Evolutionary conservation across 1,140 invertebrate species (phyloP).

Genomic region (Arctopsyche grandis): DNA sequence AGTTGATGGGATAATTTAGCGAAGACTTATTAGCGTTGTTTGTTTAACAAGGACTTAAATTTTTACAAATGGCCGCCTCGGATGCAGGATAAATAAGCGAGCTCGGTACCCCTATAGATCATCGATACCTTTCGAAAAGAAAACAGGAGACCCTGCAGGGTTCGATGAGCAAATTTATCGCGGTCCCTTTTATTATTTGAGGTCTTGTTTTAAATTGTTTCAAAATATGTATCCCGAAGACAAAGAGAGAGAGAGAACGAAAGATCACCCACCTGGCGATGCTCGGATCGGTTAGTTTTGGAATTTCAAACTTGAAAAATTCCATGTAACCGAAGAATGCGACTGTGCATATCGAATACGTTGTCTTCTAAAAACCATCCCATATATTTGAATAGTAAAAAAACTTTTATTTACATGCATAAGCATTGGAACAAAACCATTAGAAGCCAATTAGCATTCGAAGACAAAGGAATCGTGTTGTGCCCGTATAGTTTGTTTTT

Average conservation of each 20-base stretch:
- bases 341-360: background rate
- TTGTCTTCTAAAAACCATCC: background rate
- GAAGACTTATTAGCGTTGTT: slow-evolving; percentile 28
- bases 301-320: slow-evolving; percentile 6
- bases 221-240: background rate
- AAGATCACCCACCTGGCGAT: slow-evolving; percentile 21
- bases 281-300: background rate
- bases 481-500: background rate
- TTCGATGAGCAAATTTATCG: slow-evolving; percentile 45
- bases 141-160: slow-evolving; percentile 41
- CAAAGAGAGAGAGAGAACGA: background rate
- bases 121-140: slow-evolving; percentile 37
- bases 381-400: background rate
- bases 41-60: slow-evolving; percentile 2
- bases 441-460: slow-evolving; percentile 25
- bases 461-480: slow-evolving; percentile 29
- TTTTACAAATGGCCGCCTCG: slow-evolving; percentile 15
- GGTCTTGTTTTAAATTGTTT: slow-evolving; percentile 1
- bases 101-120: slow-evolving; percentile 33
- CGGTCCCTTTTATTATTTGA: slow-evolving; percentile 14
- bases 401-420: background rate
- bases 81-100: slow-evolving; percentile 19
- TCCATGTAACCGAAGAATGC: background rate
- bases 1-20: slow-evolving; percentile 25
- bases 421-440: background rate